A percentile compares a stretch with the other conserved stretches of the same genome.
Conservation (phyloP, 1,140 invertebrate species). For the Atta cephalotes region DNA sequence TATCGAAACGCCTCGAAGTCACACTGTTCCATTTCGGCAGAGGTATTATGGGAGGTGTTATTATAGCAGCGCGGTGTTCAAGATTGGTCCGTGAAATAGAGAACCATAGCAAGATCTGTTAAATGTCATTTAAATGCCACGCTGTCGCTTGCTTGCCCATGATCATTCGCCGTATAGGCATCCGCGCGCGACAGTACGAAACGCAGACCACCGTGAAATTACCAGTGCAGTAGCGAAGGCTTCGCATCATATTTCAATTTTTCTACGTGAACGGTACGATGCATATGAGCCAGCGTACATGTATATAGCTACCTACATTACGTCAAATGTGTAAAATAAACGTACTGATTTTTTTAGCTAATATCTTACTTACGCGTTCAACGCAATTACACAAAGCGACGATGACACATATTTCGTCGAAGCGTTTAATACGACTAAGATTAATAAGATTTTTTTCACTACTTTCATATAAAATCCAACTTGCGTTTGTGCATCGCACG, state of each 20-base stretch:
- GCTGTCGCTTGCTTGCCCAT: not conserved
- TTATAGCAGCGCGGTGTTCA: not conserved
- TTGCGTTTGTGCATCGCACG: not conserved
- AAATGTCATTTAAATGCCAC: conserved; percentile 59
- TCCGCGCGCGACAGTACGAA: not conserved
- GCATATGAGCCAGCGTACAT: not conserved
- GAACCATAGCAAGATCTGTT: not conserved
- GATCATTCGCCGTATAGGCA: not conserved
- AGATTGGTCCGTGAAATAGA: conserved; percentile 37
- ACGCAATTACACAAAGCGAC: not conserved
- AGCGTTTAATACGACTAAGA: conserved; percentile 3
- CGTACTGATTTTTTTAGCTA: not conserved
- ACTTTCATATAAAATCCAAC: not conserved
- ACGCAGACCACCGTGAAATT: conserved; percentile 61
- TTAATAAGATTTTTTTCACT: conserved; percentile 30
- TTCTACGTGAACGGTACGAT: conserved; percentile 50
- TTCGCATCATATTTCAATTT: conserved; percentile 61
- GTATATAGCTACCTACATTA: not conserved
- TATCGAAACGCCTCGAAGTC: not conserved
- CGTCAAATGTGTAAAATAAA: conserved; percentile 32
- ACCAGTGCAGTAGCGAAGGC: conserved; percentile 20
- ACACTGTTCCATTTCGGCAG: conserved; percentile 6
- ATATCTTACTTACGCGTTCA: not conserved
- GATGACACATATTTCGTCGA: not conserved
- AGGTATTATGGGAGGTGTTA: too few species aligned